Evolutionary conservation across 53 echinoderm and acorn worm genomes (phyloP).

Genomic region (Holothuria leucospilota): DNA sequence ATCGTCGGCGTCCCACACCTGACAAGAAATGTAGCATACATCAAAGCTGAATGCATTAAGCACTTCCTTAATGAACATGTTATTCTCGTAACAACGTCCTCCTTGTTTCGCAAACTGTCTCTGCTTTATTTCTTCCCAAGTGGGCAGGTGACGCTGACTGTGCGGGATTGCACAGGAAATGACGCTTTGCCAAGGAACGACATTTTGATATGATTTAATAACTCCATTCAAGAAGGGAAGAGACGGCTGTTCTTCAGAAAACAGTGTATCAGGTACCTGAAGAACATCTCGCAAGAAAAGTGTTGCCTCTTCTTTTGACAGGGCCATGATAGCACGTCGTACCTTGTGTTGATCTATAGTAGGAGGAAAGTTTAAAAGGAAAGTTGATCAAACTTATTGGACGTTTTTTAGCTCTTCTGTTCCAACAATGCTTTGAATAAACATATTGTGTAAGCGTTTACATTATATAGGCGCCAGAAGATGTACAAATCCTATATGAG

Average conservation of each 20-base stretch:
- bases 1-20: background rate
- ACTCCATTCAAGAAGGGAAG: constrained; percentile 2
- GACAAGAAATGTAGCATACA: background rate
- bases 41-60: constrained; percentile 27
- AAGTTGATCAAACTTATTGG: too few relatives aligned
- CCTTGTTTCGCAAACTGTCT: background rate
- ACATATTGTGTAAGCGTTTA: too few relatives aligned
- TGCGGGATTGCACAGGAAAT: background rate
- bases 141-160: constrained; percentile 26
- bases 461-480: too few relatives aligned
- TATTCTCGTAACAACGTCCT: constrained; percentile 13
- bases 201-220: constrained; percentile 24
- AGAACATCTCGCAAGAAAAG: background rate
- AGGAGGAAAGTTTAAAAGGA: too few relatives aligned
- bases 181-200: constrained; percentile 39
- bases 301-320: background rate
- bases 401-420: too few relatives aligned
- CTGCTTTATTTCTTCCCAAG: constrained; percentile 4
- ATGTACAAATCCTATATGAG: too few relatives aligned
- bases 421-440: too few relatives aligned
- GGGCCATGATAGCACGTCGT: background rate
- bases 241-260: background rate
- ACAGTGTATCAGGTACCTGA: background rate
- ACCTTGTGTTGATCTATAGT: too few relatives aligned
- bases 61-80: constrained; percentile 27